Evolutionary conservation across 2,888 invertebrate species (phyloP), one percentile per base, ranked within the genome.

Genomic region (Cephus nigrinus): DNA sequence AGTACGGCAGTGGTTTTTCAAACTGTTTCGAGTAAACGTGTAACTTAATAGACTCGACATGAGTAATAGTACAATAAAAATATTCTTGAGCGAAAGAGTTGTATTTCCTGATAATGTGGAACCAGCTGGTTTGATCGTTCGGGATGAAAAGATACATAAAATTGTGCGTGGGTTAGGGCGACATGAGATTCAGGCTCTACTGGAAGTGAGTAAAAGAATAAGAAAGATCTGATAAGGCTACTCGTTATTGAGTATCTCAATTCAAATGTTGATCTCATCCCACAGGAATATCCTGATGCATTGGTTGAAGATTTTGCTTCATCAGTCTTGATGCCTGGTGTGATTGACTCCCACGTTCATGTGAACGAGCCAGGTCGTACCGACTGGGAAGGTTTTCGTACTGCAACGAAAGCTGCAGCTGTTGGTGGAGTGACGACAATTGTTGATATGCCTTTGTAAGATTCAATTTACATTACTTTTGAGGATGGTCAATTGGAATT

Each of bases 381-480:
- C 0, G 93, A 95, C 35, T 95, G 95, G 95, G 95, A 96, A 91
- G 95, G 95, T 31, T 96, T 94, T 90, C 92, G 92, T 69, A 94
- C 94, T 1, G 95, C 95, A n/a, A 96, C 95, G 1, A 93, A 92
- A 86, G 95, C 96, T 4, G 96, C 96, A 0, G 95, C 95, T 0
- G 94, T 94, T 3, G 95, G 95, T 5, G 96, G 96, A 55, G 93
- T 95, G 78, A 95, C 95, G 4, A 95, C 95, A 75, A 94, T 96
- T 73, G 93, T 95, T 36, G 95, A 95, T 87, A 95, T 96, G 93
- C 95, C 96, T 30, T 90, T 95, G 95, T 95, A 92, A 89, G 92
- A 90, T 76, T 31, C 9, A 31, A 69, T 35, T 71, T 71, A 68
- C 12, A 4, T 2, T 12, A 72, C 36, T 33, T 9, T 9, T 2